Percentiles rank a stretch among this genome's conserved stretches.
Evolutionary conservation across 2,797 vertebrate genomes (phyloP).

Genomic region (Sylvilagus floridanus): DNA sequence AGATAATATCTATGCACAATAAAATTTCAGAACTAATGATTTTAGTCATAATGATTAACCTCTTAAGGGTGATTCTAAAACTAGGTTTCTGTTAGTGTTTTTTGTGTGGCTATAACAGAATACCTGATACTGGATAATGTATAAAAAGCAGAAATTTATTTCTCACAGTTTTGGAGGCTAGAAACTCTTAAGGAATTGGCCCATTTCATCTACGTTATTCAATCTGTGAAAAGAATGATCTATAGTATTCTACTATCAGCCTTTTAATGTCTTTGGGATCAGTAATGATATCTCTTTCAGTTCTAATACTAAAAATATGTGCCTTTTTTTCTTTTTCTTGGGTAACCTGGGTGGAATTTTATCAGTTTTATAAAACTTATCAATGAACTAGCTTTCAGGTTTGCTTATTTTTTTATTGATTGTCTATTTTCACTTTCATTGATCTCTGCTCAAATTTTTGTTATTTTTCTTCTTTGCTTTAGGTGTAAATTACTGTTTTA

Average conservation of each 20-base stretch:
- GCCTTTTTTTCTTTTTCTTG: not conserved
- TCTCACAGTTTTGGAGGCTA: not conserved
- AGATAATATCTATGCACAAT: not conserved
- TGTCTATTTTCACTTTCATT: not conserved
- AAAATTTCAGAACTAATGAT: not conserved
- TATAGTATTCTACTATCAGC: not conserved
- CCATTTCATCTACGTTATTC: not conserved
- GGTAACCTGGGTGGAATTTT: not conserved
- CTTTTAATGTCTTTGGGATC: not conserved
- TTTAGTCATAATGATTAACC: constrained; percentile 28
- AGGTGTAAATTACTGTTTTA: not conserved
- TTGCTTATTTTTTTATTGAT: constrained; percentile 27
- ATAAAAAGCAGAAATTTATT: too few species aligned
- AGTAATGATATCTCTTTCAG: not conserved
- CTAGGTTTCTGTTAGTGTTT: not conserved
- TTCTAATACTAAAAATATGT: not conserved
- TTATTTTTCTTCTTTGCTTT: not conserved
- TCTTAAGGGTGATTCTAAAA: not conserved
- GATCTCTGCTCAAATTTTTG: not conserved
- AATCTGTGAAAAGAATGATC: not conserved
- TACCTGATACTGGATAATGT: too few species aligned
- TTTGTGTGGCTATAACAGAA: not conserved
- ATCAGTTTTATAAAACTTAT: not conserved
- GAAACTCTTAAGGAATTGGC: not conserved
- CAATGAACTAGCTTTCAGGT: not conserved